Evolutionary conservation across 2,888 invertebrate genomes (phyloP), one percentile per base, ranked within the genome.

Genomic region (Quadroppia sp.): DNA sequence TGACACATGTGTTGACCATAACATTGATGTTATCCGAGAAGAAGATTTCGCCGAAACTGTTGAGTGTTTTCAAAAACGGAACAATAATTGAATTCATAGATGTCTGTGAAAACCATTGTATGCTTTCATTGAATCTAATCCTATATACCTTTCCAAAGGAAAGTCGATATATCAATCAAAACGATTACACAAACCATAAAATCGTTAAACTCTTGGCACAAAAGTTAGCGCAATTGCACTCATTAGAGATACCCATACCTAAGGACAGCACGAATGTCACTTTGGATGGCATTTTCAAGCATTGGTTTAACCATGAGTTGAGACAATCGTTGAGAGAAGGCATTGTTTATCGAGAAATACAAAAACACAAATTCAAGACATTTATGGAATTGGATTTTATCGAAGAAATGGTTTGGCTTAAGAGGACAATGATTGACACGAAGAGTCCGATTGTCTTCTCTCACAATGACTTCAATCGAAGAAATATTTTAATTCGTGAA

Each of bases 401-500:
- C 13, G 15, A 50, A 28, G 50, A 50, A 50, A 23, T 48, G 1
- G 28, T 17, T 71, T 42, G 56, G 56, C 2, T 28, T 6, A 23
- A 3, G 6, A 25, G 28, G 20, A 11, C 28, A 6, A 28, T 56
- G 25, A 15, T 25, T 4, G 28, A 9, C 7, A 9, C 28, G 1
- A 56, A 56, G 3, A 13, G 56, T 56, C 42, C 73, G 3, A 1
- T 69, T 20, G 73, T 73, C 25, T 50, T 69, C 17, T 73, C 73
- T 2, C 73, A 73, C 56, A 45, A 36, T 56, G 73, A 73, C 36
- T 50, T 73, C 25, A 73, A 73, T 48, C 69, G 70, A 20, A 17
- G 48, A 45, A 73, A 73, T 73, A 67, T 67, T 36, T 17, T 73
- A 11, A 23, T 73, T 2, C 1, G 28, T 17, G 64, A 72, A 40